phyloP scores from a whole-genome alignment of 2,888 invertebrate genomes.

The Catocala fraxini region DNA sequence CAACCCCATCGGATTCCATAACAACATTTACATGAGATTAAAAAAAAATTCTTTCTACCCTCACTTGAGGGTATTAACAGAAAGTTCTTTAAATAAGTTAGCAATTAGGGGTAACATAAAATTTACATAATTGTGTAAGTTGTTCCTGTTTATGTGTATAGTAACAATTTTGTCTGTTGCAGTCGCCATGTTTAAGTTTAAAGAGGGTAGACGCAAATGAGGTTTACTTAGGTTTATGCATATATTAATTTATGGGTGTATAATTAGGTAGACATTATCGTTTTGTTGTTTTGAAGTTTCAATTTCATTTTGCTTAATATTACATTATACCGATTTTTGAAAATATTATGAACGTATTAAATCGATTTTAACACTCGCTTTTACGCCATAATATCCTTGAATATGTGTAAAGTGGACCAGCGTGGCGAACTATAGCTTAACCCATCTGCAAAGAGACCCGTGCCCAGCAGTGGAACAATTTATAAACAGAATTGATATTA shows the following conservation, averaged over 20 bases:
- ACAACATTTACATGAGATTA: slow-evolving; percentile 81
- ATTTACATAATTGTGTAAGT: slow-evolving; percentile 85
- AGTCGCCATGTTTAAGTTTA: slow-evolving; percentile 37
- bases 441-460: no score
- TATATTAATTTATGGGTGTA: slow-evolving; percentile 6
- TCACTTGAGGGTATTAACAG: slow-evolving; percentile 74
- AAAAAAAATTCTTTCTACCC: slow-evolving; percentile 44
- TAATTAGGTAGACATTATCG: slow-evolving; percentile 2
- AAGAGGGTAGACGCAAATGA: slow-evolving; percentile 24
- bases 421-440: no score
- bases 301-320: neutral
- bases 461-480: no score
- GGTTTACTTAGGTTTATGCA: slow-evolving; percentile 2
- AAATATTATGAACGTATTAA: no score
- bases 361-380: no score
- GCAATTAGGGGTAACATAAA: slow-evolving; percentile 87
- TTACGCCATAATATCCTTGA: no score
- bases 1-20: slow-evolving; percentile 74
- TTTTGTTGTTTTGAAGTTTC: neutral
- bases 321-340: no score
- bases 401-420: no score
- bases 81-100: slow-evolving; percentile 86
- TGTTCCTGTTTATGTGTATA: slow-evolving; percentile 82
- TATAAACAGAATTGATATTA: no score
- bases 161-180: slow-evolving; percentile 70